A percentile compares a stretch with the other conserved stretches of the same genome.
Evolutionary conservation across 1,140 invertebrate species (phyloP).

Genomic region (Spodoptera frugiperda): DNA sequence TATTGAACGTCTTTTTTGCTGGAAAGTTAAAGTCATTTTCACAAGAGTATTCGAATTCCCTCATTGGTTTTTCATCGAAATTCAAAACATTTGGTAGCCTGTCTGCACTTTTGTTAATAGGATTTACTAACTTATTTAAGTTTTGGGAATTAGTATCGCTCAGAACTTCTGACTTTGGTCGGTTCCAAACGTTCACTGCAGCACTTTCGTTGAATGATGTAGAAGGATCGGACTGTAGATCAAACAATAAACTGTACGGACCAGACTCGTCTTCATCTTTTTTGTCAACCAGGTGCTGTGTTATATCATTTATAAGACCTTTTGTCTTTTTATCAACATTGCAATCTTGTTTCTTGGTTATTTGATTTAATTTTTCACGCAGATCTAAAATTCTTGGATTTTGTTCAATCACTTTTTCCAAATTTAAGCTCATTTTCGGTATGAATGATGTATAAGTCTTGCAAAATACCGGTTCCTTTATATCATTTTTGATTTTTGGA

Average conservation of each 20-base stretch:
- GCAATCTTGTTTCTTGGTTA: constrained; percentile 77
- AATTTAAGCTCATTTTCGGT: constrained; percentile 79
- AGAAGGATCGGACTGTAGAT: constrained; percentile 76
- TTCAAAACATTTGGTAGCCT: constrained; percentile 77
- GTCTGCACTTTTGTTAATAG: constrained; percentile 70
- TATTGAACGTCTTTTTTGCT: constrained; percentile 72
- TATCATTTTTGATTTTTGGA: constrained; percentile 61
- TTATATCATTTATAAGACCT: constrained; percentile 77
- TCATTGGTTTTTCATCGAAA: constrained; percentile 81
- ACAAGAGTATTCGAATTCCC: constrained; percentile 83
- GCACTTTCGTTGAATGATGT: constrained; percentile 62
- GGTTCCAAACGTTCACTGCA: constrained; percentile 60
- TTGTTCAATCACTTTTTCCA: constrained; percentile 76
- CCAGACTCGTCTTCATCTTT: constrained; percentile 83
- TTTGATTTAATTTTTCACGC: constrained; percentile 81
- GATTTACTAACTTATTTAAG: constrained; percentile 57
- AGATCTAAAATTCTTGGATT: constrained; percentile 81
- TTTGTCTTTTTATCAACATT: constrained; percentile 80
- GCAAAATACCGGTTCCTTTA: constrained; percentile 71
- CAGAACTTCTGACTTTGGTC: constrained; percentile 55
- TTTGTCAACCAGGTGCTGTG: constrained; percentile 78
- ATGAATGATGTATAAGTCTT: constrained; percentile 77
- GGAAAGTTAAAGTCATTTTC: constrained; percentile 74
- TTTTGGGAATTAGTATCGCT: constrained; percentile 56
- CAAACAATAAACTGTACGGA: constrained; percentile 87